Evolutionary conservation across 2,113 vertebrate species (phyloP).

Genomic region (Dromaius novaehollandiae): DNA sequence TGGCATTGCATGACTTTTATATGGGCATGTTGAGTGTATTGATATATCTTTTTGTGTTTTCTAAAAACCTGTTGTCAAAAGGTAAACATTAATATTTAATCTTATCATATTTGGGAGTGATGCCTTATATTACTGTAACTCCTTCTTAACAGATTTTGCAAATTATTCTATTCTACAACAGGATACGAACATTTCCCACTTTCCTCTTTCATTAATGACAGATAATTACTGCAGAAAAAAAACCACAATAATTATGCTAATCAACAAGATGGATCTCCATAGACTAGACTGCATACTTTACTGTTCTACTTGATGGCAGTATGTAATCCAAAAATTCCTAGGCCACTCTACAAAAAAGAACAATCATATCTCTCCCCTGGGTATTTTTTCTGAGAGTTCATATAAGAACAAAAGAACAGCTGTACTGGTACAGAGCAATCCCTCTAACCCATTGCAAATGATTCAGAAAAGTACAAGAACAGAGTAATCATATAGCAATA

Average conservation of each 20-base stretch:
- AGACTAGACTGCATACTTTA: background rate
- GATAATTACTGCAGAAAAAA: background rate
- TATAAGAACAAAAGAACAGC: background rate
- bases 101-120: background rate
- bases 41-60: background rate
- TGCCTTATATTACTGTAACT: background rate
- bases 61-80: background rate
- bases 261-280: background rate
- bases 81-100: background rate
- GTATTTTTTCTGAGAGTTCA: background rate
- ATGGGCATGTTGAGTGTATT: background rate
- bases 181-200: slow-evolving; percentile 30
- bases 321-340: background rate
- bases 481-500: background rate
- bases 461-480: background rate
- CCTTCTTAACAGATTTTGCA: background rate
- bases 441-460: background rate
- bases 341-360: background rate
- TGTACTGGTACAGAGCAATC: background rate
- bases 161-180: background rate
- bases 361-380: background rate
- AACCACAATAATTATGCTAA: background rate
- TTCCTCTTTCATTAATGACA: background rate
- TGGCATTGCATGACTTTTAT: background rate
- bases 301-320: background rate